Evolutionary conservation across 2,797 vertebrate species (phyloP).

Genomic region (Euphonia xanthogaster): DNA sequence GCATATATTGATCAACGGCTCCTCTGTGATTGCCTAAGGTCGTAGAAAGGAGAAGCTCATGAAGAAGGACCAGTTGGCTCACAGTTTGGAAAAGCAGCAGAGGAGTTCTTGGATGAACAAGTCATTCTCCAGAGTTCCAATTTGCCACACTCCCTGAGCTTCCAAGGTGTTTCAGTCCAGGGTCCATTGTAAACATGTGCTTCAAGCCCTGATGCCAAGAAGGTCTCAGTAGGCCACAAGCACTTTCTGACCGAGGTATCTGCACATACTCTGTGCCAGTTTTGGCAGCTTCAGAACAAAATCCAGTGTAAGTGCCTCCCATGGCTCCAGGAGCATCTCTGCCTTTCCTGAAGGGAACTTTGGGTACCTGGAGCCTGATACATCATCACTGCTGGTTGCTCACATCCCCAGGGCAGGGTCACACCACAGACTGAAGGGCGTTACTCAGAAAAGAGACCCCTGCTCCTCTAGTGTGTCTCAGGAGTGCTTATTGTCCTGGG

Average conservation of each 20-base stretch:
- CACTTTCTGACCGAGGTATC: not conserved
- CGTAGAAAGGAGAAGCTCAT: not conserved
- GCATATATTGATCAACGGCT: fast-evolving
- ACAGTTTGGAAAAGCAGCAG: not conserved
- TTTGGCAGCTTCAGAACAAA: not conserved
- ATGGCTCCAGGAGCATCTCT: fast-evolving
- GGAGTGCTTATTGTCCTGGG: not conserved
- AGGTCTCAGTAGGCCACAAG: not conserved
- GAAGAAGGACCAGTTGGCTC: not conserved
- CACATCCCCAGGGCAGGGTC: fast-evolving
- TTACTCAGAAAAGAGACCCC: not conserved
- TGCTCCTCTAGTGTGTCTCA: fast-evolving
- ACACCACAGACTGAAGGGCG: fast-evolving
- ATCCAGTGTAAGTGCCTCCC: not conserved
- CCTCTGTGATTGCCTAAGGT: not conserved
- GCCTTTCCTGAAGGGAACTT: not conserved
- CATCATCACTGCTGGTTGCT: fast-evolving
- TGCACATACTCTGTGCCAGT: fast-evolving
- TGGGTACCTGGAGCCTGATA: not conserved
- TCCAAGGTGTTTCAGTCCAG: not conserved
- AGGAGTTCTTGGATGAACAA: not conserved
- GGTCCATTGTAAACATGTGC: fast-evolving
- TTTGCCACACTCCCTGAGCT: not conserved
- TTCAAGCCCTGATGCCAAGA: not conserved
- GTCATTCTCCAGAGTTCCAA: not conserved